Conservation (phyloP, 2,797 vertebrate species). For the Labeo calbasu region DNA sequence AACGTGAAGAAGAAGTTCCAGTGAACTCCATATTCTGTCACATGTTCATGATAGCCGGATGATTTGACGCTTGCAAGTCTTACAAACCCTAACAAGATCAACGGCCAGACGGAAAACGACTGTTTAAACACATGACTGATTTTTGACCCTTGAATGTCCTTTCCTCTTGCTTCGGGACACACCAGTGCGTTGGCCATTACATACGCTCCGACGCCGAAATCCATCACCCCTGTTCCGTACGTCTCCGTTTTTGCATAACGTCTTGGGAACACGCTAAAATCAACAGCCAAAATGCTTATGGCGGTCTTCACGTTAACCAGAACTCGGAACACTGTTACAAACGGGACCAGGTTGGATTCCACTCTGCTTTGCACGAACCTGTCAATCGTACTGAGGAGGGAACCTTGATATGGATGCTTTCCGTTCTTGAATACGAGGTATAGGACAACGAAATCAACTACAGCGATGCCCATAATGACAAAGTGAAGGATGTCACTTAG, state of each 20-base stretch:
- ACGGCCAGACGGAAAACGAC: slow-evolving; percentile 82
- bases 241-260: slow-evolving; percentile 93
- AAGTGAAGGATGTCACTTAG: slow-evolving; percentile 76
- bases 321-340: slow-evolving; percentile 87
- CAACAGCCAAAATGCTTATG: slow-evolving; percentile 92
- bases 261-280: slow-evolving; percentile 91
- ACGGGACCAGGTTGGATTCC: slow-evolving; percentile 80
- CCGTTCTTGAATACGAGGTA: slow-evolving; percentile 71
- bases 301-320: slow-evolving; percentile 87
- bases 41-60: slow-evolving; percentile 89
- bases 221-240: slow-evolving; percentile 96
- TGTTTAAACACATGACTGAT: slow-evolving; percentile 77
- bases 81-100: slow-evolving; percentile 85
- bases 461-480: slow-evolving; percentile 67
- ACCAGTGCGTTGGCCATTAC: slow-evolving; percentile 90
- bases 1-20: slow-evolving; percentile 99
- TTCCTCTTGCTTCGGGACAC: slow-evolving; percentile 87
- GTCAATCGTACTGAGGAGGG: slow-evolving; percentile 64
- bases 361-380: slow-evolving; percentile 77
- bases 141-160: slow-evolving; percentile 66
- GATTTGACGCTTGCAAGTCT: slow-evolving; percentile 86
- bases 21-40: slow-evolving; percentile 92
- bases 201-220: slow-evolving; percentile 91
- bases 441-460: slow-evolving; percentile 70
- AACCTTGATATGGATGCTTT: slow-evolving; percentile 45